These are phyloP conservation scores for Xyrauchen texanus DNA, from an alignment of 2,113 vertebrate genomes.

Conservation along the genomic window DNA sequence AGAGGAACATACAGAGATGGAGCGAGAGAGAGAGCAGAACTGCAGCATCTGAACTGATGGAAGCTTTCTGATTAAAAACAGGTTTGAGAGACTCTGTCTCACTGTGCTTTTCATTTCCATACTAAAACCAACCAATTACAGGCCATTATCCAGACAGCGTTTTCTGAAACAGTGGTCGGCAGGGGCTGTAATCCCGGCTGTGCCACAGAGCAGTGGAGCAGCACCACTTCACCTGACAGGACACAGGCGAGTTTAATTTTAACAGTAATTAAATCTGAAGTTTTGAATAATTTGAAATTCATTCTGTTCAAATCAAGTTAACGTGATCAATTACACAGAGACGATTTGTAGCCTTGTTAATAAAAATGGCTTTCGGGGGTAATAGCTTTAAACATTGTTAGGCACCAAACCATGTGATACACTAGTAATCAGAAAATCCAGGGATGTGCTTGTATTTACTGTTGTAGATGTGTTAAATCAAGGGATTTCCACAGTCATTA, in stretches of 20 bases:
- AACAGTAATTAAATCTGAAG: conserved; percentile 45
- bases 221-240: conserved; percentile 4
- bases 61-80: conserved; percentile 39
- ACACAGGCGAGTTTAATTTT: conserved; percentile 34
- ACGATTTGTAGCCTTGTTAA: conserved; percentile 36
- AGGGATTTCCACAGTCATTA: too few relatives aligned
- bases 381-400: neutral
- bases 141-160: conserved; percentile 42
- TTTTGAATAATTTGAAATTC: conserved; percentile 36
- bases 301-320: conserved; percentile 31
- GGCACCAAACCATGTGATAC: conserved; percentile 2
- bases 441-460: neutral
- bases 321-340: conserved; percentile 40
- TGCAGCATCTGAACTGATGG: neutral
- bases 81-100: conserved; percentile 7
- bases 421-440: neutral
- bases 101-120: conserved; percentile 38
- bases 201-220: neutral
- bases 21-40: neutral
- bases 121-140: conserved; percentile 50
- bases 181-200: neutral
- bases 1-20: neutral
- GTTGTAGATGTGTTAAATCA: too few relatives aligned
- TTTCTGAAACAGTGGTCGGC: conserved; percentile 28
- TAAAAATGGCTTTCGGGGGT: conserved; percentile 7